These are phyloP conservation scores for Pseudochaenichthys georgianus DNA, from an alignment of 2,797 vertebrate genomes.

Conservation along the genomic window DNA sequence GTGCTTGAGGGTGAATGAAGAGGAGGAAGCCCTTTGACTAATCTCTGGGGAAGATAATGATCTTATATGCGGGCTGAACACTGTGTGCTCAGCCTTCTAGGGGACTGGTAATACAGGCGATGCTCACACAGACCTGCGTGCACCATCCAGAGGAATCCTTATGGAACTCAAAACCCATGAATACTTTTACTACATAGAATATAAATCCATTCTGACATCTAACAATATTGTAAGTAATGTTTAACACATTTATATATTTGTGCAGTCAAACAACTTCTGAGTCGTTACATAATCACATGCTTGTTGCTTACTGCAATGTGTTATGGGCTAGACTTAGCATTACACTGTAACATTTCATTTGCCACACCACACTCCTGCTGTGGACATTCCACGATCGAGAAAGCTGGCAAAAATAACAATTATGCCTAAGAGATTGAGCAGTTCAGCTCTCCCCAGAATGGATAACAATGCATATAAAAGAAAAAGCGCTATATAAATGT, in stretches of 20 bases:
- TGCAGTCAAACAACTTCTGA: conserved; percentile 7
- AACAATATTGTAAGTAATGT: neutral
- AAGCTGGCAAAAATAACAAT: conserved; percentile 6
- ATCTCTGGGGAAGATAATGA: conserved; percentile 69
- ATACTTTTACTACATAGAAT: conserved; percentile 1
- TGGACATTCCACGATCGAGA: conserved; percentile 15
- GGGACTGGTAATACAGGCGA: conserved; percentile 41
- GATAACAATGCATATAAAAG: neutral
- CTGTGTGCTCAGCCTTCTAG: conserved; percentile 47
- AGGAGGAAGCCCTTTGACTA: conserved; percentile 76
- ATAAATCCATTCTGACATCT: neutral
- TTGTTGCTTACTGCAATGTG: conserved; percentile 20
- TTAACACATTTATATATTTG: neutral
- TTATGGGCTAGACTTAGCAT: conserved; percentile 8
- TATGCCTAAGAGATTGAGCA: neutral
- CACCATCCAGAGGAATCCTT: conserved; percentile 9
- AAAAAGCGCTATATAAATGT: no score
- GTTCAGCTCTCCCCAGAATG: neutral
- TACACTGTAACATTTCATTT: conserved; percentile 16
- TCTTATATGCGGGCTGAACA: conserved; percentile 59
- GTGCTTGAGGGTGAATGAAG: conserved; percentile 66
- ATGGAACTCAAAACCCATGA: conserved; percentile 4
- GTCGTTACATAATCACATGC: conserved; percentile 42
- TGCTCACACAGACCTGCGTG: conserved; percentile 20
- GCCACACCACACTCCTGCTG: neutral